Conservation (phyloP, 2,888 invertebrate genomes). For the Esperia sulphurella region DNA sequence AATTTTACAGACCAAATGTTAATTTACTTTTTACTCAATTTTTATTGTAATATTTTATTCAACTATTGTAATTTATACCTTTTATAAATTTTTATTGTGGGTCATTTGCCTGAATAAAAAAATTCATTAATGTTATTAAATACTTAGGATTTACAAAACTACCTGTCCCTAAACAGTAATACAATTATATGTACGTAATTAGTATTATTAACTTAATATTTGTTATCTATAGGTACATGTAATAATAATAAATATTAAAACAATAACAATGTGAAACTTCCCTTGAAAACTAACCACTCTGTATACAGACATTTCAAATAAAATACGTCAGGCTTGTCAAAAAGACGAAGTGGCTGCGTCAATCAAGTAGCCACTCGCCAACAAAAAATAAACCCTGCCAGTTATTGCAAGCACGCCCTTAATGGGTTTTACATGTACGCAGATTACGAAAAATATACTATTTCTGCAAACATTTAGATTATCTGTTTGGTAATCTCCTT, state of each 20-base stretch:
- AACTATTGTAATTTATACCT: too few species aligned
- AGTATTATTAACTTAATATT: too few species aligned
- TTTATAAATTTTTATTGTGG: too few species aligned
- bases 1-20: too few species aligned
- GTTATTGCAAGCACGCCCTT: slow-evolving; percentile 67
- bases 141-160: too few species aligned
- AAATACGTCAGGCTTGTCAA: slow-evolving; percentile 65
- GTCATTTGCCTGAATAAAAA: too few species aligned
- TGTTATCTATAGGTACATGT: too few species aligned
- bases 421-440: slow-evolving; percentile 71
- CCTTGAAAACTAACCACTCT: slow-evolving; percentile 32
- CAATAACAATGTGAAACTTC: background rate
- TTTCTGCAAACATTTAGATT: slow-evolving; percentile 14
- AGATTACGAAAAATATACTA: slow-evolving; percentile 49
- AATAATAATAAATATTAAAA: background rate
- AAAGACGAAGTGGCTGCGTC: slow-evolving; percentile 72
- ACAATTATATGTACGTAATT: too few species aligned
- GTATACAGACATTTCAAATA: slow-evolving; percentile 41
- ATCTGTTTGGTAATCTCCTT: slow-evolving; percentile 10
- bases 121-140: too few species aligned
- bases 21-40: too few species aligned
- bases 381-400: slow-evolving; percentile 62
- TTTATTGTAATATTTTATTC: too few species aligned
- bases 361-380: slow-evolving; percentile 57
- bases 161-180: too few species aligned